Percentiles rank a stretch among this genome's conserved stretches.
These are phyloP conservation scores for Pogonocichla stellata DNA, from an alignment of 2,113 vertebrate genomes.

Conservation along the genomic window DNA sequence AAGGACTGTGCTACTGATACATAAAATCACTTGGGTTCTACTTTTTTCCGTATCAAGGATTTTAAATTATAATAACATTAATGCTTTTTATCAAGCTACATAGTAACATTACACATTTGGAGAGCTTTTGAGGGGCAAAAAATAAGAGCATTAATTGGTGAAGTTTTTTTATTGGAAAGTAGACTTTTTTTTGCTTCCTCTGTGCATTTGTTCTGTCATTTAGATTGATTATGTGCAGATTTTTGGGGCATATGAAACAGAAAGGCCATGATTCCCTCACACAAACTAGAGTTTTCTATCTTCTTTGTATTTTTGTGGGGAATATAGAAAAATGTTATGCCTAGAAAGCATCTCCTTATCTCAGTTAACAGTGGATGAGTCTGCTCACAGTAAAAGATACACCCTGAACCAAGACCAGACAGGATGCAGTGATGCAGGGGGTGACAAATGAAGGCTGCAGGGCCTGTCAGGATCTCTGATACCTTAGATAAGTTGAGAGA, in stretches of 20 bases:
- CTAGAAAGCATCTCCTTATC: background rate
- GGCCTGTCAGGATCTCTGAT: background rate
- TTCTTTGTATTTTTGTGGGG: background rate
- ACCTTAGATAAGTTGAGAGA: background rate
- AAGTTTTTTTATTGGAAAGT: background rate
- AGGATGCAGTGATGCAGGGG: background rate
- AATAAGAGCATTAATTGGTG: background rate
- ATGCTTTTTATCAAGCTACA: background rate
- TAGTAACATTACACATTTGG: background rate
- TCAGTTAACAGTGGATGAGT: background rate
- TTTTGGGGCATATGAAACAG: background rate
- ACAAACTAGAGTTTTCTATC: background rate
- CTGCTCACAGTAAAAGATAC: background rate
- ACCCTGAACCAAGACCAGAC: background rate
- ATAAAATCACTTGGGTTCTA: background rate
- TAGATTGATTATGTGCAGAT: background rate
- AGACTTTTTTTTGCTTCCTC: background rate
- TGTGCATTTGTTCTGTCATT: background rate
- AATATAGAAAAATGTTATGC: background rate
- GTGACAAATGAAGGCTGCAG: background rate
- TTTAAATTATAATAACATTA: background rate
- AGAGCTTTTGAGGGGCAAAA: background rate
- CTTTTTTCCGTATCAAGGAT: background rate
- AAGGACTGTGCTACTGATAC: background rate
- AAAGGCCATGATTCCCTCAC: background rate